A percentile compares a stretch with the other conserved stretches of the same genome.
Evolutionary conservation across 2,888 invertebrate genomes (phyloP).

Genomic region (Drosophila demipolita): DNA sequence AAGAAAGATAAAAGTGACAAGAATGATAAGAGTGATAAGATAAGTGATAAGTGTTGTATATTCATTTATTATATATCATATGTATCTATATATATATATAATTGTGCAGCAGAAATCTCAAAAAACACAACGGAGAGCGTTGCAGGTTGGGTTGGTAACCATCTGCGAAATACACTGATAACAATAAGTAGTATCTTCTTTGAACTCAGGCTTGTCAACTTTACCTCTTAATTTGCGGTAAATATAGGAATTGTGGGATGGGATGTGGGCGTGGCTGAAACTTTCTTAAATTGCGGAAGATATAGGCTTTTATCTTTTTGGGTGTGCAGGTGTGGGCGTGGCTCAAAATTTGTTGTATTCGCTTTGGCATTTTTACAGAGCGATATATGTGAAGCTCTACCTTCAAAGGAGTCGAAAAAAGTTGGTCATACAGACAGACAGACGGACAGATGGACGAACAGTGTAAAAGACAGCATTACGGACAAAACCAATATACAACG

Average conservation of each 20-base stretch:
- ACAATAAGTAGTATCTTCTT: neutral
- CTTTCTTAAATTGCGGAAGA: no score
- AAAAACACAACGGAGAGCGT: conserved; percentile 34
- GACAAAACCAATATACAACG: neutral
- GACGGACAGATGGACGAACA: no score
- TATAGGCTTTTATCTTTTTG: no score
- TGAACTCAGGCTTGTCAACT: neutral
- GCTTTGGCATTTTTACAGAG: no score
- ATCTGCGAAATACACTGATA: neutral
- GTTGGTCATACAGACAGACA: neutral
- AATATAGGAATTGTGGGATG: neutral
- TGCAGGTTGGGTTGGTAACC: conserved; percentile 14
- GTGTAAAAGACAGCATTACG: neutral
- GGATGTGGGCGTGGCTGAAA: neutral
- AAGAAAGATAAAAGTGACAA: no score
- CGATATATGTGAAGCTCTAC: no score
- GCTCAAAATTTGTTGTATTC: neutral
- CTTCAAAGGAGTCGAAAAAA: neutral
- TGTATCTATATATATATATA: neutral
- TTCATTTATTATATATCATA: neutral
- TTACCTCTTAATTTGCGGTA: neutral
- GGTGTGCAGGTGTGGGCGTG: neutral
- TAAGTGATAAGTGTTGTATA: no score
- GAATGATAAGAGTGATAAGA: no score
- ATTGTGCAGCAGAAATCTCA: conserved; percentile 44